Conservation (phyloP, 2,888 invertebrate species). For the Drosophila aldrichi region DNA sequence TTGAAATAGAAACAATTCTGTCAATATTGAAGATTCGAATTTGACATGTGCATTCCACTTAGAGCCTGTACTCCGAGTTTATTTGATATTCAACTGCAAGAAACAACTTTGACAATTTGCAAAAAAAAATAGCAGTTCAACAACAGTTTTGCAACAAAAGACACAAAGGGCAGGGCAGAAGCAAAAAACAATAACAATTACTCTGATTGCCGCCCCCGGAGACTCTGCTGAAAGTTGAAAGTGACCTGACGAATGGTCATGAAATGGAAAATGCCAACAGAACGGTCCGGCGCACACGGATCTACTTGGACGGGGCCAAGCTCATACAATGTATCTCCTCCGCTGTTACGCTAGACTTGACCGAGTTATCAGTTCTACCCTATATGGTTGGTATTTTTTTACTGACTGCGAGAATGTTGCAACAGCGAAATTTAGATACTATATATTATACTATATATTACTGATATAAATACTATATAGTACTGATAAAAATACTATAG, state of each 20-base stretch:
- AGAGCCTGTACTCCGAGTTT: slow-evolving; percentile 8
- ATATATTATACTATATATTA: background rate
- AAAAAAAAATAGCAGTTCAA: slow-evolving; percentile 42
- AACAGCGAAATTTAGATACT: no score
- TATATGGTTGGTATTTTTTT: background rate
- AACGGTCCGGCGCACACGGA: slow-evolving; percentile 13
- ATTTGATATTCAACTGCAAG: slow-evolving; percentile 43
- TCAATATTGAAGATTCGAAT: background rate
- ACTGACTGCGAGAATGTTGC: background rate
- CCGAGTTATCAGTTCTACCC: slow-evolving; percentile 2
- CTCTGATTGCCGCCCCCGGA: slow-evolving; percentile 73
- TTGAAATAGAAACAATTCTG: background rate
- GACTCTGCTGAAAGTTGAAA: slow-evolving; percentile 55
- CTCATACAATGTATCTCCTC: slow-evolving; percentile 40
- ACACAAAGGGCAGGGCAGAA: slow-evolving; percentile 37
- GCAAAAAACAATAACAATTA: slow-evolving; percentile 73
- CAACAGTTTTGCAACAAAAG: slow-evolving; percentile 23
- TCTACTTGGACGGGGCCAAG: background rate
- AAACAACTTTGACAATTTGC: slow-evolving; percentile 52
- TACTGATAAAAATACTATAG: no score
- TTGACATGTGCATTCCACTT: background rate
- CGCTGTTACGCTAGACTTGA: slow-evolving; percentile 42
- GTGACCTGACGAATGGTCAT: slow-evolving; percentile 67
- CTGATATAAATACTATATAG: no score
- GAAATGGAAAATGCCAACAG: slow-evolving; percentile 53